phyloP scores from a whole-genome alignment of 2,113 vertebrate genomes.

The Cyphomyrus plagiostoma region DNA sequence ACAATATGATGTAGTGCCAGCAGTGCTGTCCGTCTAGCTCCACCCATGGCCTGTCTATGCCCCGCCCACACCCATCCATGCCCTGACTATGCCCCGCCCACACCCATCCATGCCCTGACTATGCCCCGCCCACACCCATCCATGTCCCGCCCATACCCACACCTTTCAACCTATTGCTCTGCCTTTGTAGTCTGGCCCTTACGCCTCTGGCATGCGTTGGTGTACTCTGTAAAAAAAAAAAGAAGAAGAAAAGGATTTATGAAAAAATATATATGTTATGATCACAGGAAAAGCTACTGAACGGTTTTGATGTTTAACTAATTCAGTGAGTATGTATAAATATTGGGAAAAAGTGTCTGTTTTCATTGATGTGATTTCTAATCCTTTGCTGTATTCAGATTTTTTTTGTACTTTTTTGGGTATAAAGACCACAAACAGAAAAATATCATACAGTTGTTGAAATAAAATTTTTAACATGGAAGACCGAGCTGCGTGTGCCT shows the following conservation, averaged over 20 bases:
- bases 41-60: slow-evolving; percentile 36
- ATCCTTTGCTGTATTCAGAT: slow-evolving; percentile 73
- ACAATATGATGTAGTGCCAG: slow-evolving; percentile 81
- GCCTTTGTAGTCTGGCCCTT: slow-evolving; percentile 31
- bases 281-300: slow-evolving; percentile 59
- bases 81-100: no score
- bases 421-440: slow-evolving; percentile 63
- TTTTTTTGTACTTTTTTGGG: slow-evolving; percentile 96
- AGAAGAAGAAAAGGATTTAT: slow-evolving; percentile 53
- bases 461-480: slow-evolving; percentile 85
- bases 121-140: no score
- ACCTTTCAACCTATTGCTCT: slow-evolving; percentile 47
- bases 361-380: slow-evolving; percentile 85
- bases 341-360: slow-evolving; percentile 66
- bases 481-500: slow-evolving; percentile 40
- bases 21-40: slow-evolving; percentile 31
- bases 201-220: slow-evolving; percentile 74
- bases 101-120: no score
- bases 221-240: slow-evolving; percentile 84
- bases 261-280: slow-evolving; percentile 55
- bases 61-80: slow-evolving; percentile 19
- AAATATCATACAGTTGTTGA: slow-evolving; percentile 74
- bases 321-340: slow-evolving; percentile 73
- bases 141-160: no score
- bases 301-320: slow-evolving; percentile 70